These are phyloP conservation scores for Etheostoma nigrum DNA, from an alignment of 2,797 vertebrate species.

Conservation along the genomic window DNA sequence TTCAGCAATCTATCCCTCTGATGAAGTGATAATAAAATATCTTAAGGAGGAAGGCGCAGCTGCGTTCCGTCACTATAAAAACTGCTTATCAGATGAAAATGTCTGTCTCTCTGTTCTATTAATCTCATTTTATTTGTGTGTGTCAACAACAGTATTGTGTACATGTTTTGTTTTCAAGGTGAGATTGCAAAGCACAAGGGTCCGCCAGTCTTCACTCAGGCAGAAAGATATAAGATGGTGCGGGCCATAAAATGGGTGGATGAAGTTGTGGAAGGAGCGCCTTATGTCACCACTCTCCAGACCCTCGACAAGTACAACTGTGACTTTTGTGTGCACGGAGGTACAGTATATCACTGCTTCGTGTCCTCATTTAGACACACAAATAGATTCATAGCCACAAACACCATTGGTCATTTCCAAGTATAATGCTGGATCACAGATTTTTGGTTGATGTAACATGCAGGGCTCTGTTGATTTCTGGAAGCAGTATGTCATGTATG, in stretches of 20 bases:
- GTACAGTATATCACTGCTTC: slow-evolving; percentile 34
- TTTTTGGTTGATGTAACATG: background rate
- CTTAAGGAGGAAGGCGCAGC: background rate
- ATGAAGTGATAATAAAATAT: slow-evolving; percentile 3
- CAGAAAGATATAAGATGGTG: slow-evolving; percentile 97
- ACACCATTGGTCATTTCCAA: background rate
- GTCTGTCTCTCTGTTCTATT: background rate
- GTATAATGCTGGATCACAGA: background rate
- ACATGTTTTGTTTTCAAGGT: slow-evolving; percentile 77
- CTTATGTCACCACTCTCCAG: slow-evolving; percentile 95
- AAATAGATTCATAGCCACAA: background rate
- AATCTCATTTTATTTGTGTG: background rate
- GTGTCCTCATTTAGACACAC: background rate
- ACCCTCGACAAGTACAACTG: slow-evolving; percentile 95
- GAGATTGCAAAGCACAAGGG: slow-evolving; percentile 98
- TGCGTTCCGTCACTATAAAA: background rate
- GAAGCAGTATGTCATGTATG: background rate
- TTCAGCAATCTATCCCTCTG: slow-evolving; percentile 12
- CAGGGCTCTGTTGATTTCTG: background rate
- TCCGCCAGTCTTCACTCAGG: slow-evolving; percentile 96
- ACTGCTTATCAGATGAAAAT: background rate
- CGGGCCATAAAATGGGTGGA: slow-evolving; percentile 99
- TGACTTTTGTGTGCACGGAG: slow-evolving; percentile 94
- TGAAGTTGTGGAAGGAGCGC: slow-evolving; percentile 94
- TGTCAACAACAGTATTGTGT: background rate